Percentiles rank a stretch among this genome's conserved stretches.
These are phyloP conservation scores for Amblyjoppa proteus DNA, from an alignment of 2,888 invertebrate species.

Conservation along the genomic window DNA sequence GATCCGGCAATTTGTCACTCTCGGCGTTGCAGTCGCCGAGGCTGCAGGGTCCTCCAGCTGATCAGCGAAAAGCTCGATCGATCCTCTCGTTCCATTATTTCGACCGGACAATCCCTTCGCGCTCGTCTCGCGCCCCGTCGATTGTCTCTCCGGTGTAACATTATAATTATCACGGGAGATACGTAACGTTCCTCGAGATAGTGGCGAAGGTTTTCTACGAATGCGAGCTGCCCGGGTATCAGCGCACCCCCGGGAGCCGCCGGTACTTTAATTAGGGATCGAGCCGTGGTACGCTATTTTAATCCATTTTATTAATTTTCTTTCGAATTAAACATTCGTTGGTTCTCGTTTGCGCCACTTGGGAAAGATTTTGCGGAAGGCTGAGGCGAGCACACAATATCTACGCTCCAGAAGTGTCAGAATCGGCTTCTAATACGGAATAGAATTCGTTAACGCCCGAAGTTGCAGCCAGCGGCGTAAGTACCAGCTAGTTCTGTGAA, in stretches of 20 bases:
- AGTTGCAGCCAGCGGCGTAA: slow-evolving; percentile 8
- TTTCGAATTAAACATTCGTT: too few species aligned
- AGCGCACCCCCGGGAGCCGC: slow-evolving; percentile 27
- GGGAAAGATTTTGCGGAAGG: too few species aligned
- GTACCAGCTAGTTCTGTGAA: slow-evolving; percentile 32
- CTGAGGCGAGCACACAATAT: neutral
- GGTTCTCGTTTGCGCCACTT: too few species aligned
- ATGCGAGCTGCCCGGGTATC: slow-evolving; percentile 9
- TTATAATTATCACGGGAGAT: slow-evolving; percentile 51
- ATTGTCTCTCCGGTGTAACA: slow-evolving; percentile 57
- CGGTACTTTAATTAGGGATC: slow-evolving; percentile 32
- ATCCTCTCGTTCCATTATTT: slow-evolving; percentile 25
- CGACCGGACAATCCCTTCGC: neutral
- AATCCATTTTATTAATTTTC: too few species aligned
- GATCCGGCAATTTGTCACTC: slow-evolving; percentile 19
- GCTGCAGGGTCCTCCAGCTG: neutral
- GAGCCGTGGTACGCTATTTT: neutral
- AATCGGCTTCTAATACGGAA: slow-evolving; percentile 7
- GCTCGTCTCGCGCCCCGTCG: slow-evolving; percentile 26
- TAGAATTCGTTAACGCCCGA: slow-evolving; percentile 2
- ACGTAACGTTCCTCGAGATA: slow-evolving; percentile 27
- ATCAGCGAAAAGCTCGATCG: slow-evolving; percentile 48
- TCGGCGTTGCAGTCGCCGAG: neutral
- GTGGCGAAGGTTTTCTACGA: slow-evolving; percentile 45
- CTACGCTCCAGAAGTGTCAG: neutral